Percentiles rank a stretch among this genome's conserved stretches.
These are phyloP conservation scores for Gallinago nigripennis DNA, from an alignment of 2,797 vertebrate species.

Conservation along the genomic window DNA sequence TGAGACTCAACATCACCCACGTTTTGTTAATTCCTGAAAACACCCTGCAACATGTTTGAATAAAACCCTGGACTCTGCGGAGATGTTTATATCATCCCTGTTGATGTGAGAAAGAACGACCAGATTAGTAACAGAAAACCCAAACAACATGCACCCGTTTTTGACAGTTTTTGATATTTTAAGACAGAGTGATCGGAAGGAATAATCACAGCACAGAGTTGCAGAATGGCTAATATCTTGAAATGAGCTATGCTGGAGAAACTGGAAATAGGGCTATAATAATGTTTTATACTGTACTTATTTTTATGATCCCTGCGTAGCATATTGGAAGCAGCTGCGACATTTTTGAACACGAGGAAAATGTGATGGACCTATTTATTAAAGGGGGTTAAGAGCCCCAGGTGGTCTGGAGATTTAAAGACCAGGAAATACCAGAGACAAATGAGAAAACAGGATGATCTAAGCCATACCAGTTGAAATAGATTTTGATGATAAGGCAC, in stretches of 20 bases:
- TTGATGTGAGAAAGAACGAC: not conserved
- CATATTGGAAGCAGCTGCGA: constrained; percentile 64
- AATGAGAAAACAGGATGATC: constrained; percentile 59
- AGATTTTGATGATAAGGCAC: constrained; percentile 56
- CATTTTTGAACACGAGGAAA: constrained; percentile 6
- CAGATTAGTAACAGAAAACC: not conserved
- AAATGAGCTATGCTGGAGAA: not conserved
- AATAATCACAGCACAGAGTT: not conserved
- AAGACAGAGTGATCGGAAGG: not conserved
- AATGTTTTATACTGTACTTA: constrained; percentile 53
- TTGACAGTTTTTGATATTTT: not conserved
- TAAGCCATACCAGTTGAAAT: constrained; percentile 38
- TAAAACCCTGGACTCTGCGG: not conserved
- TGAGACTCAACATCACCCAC: not conserved
- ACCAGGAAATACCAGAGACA: constrained; percentile 63
- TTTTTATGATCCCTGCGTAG: constrained; percentile 36
- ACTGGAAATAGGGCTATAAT: not conserved
- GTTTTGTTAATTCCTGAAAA: not conserved
- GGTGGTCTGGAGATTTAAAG: constrained; percentile 64
- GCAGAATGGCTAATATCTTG: not conserved
- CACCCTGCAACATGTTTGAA: not conserved
- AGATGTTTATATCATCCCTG: not conserved
- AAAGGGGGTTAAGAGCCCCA: constrained; percentile 59
- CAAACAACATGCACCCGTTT: not conserved
- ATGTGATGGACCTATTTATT: constrained; percentile 63